Evolutionary conservation across 2,797 vertebrate genomes (phyloP).

Genomic region (Leptoclinus maculatus): DNA sequence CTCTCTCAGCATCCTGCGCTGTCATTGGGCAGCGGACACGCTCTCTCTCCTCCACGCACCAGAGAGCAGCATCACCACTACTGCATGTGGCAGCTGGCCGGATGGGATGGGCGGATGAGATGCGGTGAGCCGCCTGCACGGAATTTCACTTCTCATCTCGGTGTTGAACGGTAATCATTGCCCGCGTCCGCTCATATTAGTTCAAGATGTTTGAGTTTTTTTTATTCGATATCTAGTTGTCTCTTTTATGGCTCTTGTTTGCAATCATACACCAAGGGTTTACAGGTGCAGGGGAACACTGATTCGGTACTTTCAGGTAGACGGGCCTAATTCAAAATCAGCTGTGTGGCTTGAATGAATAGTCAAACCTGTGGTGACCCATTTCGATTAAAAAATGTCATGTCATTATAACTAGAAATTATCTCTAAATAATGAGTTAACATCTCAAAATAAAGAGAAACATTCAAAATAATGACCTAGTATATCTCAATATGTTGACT

Average conservation of each 20-base stretch:
- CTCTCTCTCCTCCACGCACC: slow-evolving; percentile 63
- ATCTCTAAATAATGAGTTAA: neutral
- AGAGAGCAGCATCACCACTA: slow-evolving; percentile 76
- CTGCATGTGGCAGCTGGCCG: slow-evolving; percentile 74
- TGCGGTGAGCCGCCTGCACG: slow-evolving; percentile 42
- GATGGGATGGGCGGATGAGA: slow-evolving; percentile 65
- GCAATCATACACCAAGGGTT: neutral
- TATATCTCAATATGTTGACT: neutral
- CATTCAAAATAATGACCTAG: neutral
- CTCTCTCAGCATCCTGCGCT: slow-evolving; percentile 82
- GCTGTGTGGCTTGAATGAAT: neutral
- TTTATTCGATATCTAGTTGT: neutral
- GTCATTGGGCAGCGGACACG: slow-evolving; percentile 82
- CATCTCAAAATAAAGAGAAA: neutral
- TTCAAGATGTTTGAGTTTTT: neutral
- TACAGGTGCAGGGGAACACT: neutral
- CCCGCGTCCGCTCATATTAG: slow-evolving; percentile 13
- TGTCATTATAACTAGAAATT: neutral
- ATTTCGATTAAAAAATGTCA: neutral
- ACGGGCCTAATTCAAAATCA: neutral
- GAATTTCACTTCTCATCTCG: slow-evolving; percentile 38
- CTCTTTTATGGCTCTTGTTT: neutral
- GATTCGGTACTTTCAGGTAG: neutral
- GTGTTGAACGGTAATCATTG: slow-evolving; percentile 31
- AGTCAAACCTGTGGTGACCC: neutral